phyloP scores from a whole-genome alignment of 2,113 vertebrate species.

The Chionomys nivalis region DNA sequence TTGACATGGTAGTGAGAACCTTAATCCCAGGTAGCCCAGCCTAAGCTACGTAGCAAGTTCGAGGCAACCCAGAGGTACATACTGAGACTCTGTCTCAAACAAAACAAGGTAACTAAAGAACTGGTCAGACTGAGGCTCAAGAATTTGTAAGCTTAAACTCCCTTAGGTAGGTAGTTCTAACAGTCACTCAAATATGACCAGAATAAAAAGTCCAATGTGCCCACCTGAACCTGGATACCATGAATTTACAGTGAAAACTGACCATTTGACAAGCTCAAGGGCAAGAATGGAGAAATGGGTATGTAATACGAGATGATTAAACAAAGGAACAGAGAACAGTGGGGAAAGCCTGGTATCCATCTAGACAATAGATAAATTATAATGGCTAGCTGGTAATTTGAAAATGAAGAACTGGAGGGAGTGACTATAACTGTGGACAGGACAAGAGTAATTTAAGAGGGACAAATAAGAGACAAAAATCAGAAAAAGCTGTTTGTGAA shows the following conservation, averaged over 20 bases:
- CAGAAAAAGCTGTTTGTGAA: slow-evolving; percentile 5
- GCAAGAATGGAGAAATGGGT: neutral
- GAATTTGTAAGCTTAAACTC: slow-evolving; percentile 22
- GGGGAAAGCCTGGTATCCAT: neutral
- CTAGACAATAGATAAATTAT: neutral
- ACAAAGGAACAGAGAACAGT: neutral
- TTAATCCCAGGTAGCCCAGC: neutral
- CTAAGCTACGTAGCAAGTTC: neutral
- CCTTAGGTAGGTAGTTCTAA: neutral
- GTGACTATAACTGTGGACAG: neutral
- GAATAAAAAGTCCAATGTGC: neutral
- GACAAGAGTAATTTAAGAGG: neutral
- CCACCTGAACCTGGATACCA: neutral
- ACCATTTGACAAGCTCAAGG: neutral
- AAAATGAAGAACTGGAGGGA: neutral
- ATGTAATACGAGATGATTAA: neutral
- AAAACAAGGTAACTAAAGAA: neutral
- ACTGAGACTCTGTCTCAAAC: neutral
- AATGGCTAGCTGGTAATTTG: neutral
- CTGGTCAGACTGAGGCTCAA: neutral
- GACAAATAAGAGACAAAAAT: neutral
- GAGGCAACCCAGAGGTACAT: neutral
- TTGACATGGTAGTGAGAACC: no score
- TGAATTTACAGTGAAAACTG: neutral
- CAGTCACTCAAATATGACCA: neutral